Conservation (phyloP, 92 coral and sea anemone species). For the Meandrina meandrites region DNA sequence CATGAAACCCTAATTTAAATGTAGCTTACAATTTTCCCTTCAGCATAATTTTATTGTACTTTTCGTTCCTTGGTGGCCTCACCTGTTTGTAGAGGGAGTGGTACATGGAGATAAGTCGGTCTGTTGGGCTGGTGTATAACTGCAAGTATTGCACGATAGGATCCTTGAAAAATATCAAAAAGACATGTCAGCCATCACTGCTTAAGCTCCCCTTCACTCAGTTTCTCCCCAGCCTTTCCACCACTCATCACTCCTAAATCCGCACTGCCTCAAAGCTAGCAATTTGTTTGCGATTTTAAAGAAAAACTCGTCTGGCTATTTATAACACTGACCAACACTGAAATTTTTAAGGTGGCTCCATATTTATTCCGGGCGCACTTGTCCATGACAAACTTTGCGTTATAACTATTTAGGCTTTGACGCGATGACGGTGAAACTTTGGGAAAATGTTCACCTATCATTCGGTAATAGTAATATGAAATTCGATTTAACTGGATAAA, state of each 20-base stretch:
- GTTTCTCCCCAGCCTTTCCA: neutral
- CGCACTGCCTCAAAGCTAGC: too few species aligned
- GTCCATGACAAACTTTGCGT: too few species aligned
- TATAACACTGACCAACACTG: too few species aligned
- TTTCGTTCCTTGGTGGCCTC: neutral
- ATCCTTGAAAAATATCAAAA: constrained; percentile 44
- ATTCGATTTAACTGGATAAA: too few species aligned
- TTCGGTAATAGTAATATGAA: too few species aligned
- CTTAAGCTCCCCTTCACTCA: neutral
- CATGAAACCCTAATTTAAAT: neutral
- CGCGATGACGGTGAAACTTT: too few species aligned
- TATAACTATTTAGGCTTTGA: too few species aligned
- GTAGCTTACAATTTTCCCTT: neutral
- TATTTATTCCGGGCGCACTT: too few species aligned
- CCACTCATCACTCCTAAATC: neutral
- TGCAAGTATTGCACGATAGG: constrained; percentile 61
- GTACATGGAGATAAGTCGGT: constrained; percentile 69
- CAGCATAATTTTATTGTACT: neutral
- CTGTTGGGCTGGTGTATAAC: constrained; percentile 66
- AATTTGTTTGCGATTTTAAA: too few species aligned
- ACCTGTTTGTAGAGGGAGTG: constrained; percentile 72
- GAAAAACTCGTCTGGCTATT: too few species aligned
- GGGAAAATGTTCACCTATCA: too few species aligned
- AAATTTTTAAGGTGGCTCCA: too few species aligned
- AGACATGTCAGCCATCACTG: neutral